phyloP scores from a whole-genome alignment of 2,797 vertebrate genomes.

The Lycodopsis pacificus region DNA sequence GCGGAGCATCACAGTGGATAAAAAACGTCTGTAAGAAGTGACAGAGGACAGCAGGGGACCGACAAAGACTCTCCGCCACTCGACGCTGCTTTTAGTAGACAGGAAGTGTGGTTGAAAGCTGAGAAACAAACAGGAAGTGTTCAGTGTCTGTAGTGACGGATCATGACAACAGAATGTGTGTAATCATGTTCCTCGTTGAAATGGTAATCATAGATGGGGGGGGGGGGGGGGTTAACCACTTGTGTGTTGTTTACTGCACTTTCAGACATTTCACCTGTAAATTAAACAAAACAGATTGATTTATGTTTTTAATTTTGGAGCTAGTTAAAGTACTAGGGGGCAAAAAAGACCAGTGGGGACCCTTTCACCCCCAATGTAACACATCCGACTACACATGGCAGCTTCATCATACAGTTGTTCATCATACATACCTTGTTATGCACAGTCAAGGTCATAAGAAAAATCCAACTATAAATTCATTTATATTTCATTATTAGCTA shows the following conservation, averaged over 20 bases:
- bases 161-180: constrained; percentile 33
- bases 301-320: not conserved
- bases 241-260: not conserved
- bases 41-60: constrained; percentile 22
- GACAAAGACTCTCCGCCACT: constrained; percentile 8
- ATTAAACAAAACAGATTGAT: not conserved
- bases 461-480: no score
- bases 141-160: not conserved
- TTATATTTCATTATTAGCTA: no score
- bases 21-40: constrained; percentile 24
- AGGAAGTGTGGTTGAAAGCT: constrained; percentile 32
- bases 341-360: not conserved
- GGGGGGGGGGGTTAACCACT: not conserved
- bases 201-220: constrained; percentile 1
- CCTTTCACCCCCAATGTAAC: not conserved
- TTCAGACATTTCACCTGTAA: constrained; percentile 6
- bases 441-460: no score
- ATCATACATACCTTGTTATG: no score
- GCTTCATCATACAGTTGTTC: no score
- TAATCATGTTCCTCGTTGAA: constrained; percentile 31
- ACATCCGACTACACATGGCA: no score
- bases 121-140: constrained; percentile 4
- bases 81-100: constrained; percentile 33
- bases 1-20: constrained; percentile 18
- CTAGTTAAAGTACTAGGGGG: not conserved